A percentile compares a stretch with the other conserved stretches of the same genome.
Conservation (phyloP, 2,113 vertebrate genomes). For the Datnioides undecimradiatus region DNA sequence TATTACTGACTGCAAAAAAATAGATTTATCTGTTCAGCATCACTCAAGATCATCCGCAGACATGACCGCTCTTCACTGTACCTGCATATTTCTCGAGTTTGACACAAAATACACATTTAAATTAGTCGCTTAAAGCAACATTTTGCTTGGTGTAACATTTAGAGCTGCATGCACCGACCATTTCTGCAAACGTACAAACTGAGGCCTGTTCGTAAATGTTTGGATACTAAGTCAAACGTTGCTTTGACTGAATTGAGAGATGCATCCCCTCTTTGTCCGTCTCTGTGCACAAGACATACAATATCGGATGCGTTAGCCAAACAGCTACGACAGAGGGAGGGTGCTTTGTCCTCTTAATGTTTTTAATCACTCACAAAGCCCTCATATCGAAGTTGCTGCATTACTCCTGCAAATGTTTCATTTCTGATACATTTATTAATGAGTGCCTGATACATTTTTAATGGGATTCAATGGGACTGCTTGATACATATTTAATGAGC, state of each 20-base stretch:
- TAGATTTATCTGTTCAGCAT: not conserved
- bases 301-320: conserved; percentile 32
- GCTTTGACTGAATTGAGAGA: conserved; percentile 53
- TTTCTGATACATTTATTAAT: conserved; percentile 70
- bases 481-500: conserved; percentile 65
- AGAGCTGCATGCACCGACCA: conserved; percentile 41
- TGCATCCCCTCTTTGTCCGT: not conserved
- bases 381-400: conserved; percentile 52
- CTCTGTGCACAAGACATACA: conserved; percentile 39
- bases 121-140: conserved; percentile 62
- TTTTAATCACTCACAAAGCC: conserved; percentile 49
- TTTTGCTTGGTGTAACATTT: conserved; percentile 55
- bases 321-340: conserved; percentile 24
- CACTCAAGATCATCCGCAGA: conserved; percentile 25
- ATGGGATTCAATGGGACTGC: conserved; percentile 67
- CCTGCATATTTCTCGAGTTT: conserved; percentile 12
- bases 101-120: conserved; percentile 19
- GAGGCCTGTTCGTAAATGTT: conserved; percentile 36
- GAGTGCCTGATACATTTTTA: conserved; percentile 73
- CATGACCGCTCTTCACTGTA: conserved; percentile 3
- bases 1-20: too few relatives aligned
- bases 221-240: conserved; percentile 62
- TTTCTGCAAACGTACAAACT: conserved; percentile 26
- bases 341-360: conserved; percentile 36
- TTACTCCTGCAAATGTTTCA: conserved; percentile 64